A percentile compares a stretch with the other conserved stretches of the same genome.
Evolutionary conservation across 2,797 vertebrate genomes (phyloP).

Genomic region (Poeciliopsis paucimaculata): DNA sequence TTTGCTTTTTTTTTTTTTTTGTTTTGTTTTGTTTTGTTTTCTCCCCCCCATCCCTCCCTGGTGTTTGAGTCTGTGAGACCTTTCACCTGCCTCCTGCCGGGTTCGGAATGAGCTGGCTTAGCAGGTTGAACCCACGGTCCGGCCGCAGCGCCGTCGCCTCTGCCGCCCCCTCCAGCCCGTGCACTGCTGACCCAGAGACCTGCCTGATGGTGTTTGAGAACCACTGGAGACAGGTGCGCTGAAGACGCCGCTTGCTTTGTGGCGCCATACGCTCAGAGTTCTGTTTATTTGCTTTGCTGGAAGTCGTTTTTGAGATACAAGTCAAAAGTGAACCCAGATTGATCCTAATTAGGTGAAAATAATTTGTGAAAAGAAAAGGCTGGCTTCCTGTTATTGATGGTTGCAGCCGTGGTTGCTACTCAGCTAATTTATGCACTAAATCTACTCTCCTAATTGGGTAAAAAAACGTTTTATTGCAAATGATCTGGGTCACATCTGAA

Average conservation of each 20-base stretch:
- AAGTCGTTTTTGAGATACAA: neutral
- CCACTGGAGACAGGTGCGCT: conserved; percentile 94
- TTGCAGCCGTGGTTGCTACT: neutral
- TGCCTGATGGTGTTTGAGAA: conserved; percentile 98
- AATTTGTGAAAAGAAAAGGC: too few relatives aligned
- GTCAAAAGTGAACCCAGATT: too few relatives aligned
- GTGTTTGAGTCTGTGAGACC: conserved; percentile 31
- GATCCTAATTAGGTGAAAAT: too few relatives aligned
- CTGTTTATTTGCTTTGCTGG: neutral
- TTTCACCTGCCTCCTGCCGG: conserved; percentile 24
- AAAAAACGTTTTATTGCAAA: neutral
- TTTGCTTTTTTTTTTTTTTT: neutral
- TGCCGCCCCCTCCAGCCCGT: conserved; percentile 81
- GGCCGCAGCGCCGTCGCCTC: conserved; percentile 82
- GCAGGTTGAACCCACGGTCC: conserved; percentile 88
- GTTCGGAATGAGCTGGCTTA: conserved; percentile 95
- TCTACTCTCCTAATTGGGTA: neutral
- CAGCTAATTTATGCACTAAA: neutral
- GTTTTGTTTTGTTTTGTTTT: neutral
- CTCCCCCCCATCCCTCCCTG: neutral
- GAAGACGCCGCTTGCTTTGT: neutral
- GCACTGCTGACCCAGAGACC: conserved; percentile 94
- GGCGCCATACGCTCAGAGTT: neutral
- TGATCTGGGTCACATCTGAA: neutral
- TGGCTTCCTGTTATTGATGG: neutral